A percentile compares a stretch with the other conserved stretches of the same genome.
These are phyloP conservation scores for Mergus octosetaceus DNA, from an alignment of 2,797 vertebrate species.

Conservation along the genomic window DNA sequence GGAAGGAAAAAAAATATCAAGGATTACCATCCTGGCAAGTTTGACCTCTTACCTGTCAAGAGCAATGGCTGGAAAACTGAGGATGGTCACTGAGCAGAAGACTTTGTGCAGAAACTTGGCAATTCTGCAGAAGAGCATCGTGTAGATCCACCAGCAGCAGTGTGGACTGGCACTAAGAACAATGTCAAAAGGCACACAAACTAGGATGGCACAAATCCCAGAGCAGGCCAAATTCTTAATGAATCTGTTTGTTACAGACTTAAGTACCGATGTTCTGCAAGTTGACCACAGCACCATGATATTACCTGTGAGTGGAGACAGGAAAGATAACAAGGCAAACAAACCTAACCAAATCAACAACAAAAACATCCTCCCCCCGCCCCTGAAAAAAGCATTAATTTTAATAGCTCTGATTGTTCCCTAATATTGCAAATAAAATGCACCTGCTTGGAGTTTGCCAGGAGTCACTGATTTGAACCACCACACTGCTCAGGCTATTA, in stretches of 20 bases:
- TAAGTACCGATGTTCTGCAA: conserved; percentile 91
- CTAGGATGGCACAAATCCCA: conserved; percentile 91
- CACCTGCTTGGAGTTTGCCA: background rate
- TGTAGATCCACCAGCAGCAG: conserved; percentile 96
- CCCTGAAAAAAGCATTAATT: background rate
- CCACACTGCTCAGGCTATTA: background rate
- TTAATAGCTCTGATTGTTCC: background rate
- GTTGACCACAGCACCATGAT: conserved; percentile 94
- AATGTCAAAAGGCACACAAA: conserved; percentile 95
- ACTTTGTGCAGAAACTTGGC: conserved; percentile 96
- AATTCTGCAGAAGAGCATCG: conserved; percentile 89
- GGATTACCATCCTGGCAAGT: background rate
- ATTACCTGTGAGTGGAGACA: conserved; percentile 83
- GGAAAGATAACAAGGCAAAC: background rate
- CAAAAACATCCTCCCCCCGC: background rate
- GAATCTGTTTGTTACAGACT: conserved; percentile 94
- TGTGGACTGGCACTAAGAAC: conserved; percentile 88
- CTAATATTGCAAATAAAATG: background rate
- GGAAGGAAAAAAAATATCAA: background rate
- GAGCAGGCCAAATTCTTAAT: conserved; percentile 96
- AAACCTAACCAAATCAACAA: background rate
- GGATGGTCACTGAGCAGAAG: conserved; percentile 95
- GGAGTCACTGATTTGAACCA: background rate
- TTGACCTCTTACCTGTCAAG: conserved; percentile 90
- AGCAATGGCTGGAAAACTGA: conserved; percentile 94